Evolutionary conservation across 2,888 invertebrate species (phyloP).

Genomic region (Gortyna flavago): DNA sequence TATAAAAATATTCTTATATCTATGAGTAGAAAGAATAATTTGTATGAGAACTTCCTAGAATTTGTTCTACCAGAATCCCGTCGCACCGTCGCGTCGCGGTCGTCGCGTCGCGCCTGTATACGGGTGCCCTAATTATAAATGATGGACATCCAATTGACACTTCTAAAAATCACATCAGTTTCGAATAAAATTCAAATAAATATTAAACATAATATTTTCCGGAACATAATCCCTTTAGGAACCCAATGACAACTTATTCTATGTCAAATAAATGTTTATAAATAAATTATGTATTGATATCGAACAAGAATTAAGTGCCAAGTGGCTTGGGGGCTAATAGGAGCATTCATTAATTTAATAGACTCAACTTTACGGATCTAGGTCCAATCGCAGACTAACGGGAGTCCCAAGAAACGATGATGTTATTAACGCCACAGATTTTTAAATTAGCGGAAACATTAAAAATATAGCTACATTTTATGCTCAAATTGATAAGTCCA

Average conservation of each 20-base stretch:
- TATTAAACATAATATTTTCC: neutral
- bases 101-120: too few species aligned
- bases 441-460: constrained; percentile 22
- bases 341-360: constrained; percentile 57
- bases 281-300: constrained; percentile 46
- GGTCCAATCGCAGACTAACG: constrained; percentile 43
- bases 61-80: too few species aligned
- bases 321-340: constrained; percentile 46
- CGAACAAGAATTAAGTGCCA: constrained; percentile 31
- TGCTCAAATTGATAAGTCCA: neutral
- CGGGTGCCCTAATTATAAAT: neutral
- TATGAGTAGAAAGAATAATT: too few species aligned
- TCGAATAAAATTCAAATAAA: constrained; percentile 29
- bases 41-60: too few species aligned
- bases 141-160: constrained; percentile 15
- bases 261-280: constrained; percentile 46
- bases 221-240: constrained; percentile 32
- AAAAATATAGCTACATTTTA: neutral
- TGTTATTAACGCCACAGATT: constrained; percentile 16
- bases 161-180: neutral
- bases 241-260: constrained; percentile 14
- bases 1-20: too few species aligned
- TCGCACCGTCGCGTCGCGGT: too few species aligned
- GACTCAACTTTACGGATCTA: constrained; percentile 47
- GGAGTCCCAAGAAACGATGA: constrained; percentile 23